Conservation (phyloP, 2,888 invertebrate species). For the Drosophila tanythrix region DNA sequence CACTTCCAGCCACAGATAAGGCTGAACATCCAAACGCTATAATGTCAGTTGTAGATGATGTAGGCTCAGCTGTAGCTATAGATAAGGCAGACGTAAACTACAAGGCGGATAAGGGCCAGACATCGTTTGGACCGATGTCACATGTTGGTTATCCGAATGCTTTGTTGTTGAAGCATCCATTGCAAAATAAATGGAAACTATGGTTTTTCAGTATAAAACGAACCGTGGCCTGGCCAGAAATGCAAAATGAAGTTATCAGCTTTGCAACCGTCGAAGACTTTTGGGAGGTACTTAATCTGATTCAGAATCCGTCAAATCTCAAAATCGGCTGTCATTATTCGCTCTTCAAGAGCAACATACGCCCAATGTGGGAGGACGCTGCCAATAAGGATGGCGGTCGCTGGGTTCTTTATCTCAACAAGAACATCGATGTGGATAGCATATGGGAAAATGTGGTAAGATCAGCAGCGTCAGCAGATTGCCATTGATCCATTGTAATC, state of each 20-base stretch:
- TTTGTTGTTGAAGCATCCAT: not conserved
- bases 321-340: not conserved
- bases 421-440: not conserved
- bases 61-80: not conserved
- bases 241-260: not conserved
- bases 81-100: not conserved
- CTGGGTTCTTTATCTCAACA: not conserved
- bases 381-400: not conserved
- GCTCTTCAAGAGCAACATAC: slow-evolving; percentile 1
- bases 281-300: not conserved
- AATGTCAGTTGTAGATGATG: no score
- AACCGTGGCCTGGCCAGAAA: not conserved
- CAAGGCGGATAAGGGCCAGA: not conserved
- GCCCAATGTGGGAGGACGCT: slow-evolving; percentile 3
- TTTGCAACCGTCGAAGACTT: not conserved
- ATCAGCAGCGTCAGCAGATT: not conserved
- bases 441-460: not conserved
- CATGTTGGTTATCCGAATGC: not conserved
- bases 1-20: no score
- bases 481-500: not conserved
- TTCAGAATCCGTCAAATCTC: not conserved
- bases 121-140: not conserved
- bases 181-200: not conserved
- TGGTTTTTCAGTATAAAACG: not conserved
- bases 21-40: no score